Conservation (phyloP, 2,113 vertebrate species). For the Serilophus lunatus region DNA sequence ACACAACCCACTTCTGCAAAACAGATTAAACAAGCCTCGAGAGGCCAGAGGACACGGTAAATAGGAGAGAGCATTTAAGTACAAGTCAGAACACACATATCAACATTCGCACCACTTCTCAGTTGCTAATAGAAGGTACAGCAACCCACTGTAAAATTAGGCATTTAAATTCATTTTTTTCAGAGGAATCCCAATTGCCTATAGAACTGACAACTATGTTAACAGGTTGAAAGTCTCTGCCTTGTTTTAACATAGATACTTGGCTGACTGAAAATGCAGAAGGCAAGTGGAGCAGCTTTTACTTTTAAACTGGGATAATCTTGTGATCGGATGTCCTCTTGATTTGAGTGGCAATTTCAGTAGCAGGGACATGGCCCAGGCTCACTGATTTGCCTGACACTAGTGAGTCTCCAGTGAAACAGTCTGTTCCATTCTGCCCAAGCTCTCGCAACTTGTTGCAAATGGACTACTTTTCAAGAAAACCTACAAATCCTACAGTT, state of each 20-base stretch:
- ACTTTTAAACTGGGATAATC: not conserved
- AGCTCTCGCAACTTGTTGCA: not conserved
- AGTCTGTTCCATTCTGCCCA: not conserved
- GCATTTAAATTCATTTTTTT: not conserved
- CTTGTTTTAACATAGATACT: not conserved
- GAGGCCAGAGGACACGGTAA: not conserved
- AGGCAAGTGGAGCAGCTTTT: not conserved
- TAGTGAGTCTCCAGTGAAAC: not conserved
- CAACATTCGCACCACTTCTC: not conserved
- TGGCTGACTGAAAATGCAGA: not conserved
- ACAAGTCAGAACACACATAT: not conserved
- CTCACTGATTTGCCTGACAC: not conserved
- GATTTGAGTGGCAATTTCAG: not conserved
- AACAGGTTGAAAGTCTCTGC: not conserved
- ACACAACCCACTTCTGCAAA: not conserved
- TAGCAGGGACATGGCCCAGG: not conserved
- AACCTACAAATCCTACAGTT: rapidly evolving
- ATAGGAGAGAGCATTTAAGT: not conserved
- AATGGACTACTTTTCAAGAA: not conserved
- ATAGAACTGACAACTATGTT: not conserved
- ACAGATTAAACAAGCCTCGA: not conserved
- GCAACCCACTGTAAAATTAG: not conserved
- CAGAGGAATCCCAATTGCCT: not conserved
- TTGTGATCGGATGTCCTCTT: not conserved
- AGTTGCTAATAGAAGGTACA: not conserved